phyloP scores from a whole-genome alignment of 2,888 invertebrate genomes.

The Leptinotarsa haldemani region DNA sequence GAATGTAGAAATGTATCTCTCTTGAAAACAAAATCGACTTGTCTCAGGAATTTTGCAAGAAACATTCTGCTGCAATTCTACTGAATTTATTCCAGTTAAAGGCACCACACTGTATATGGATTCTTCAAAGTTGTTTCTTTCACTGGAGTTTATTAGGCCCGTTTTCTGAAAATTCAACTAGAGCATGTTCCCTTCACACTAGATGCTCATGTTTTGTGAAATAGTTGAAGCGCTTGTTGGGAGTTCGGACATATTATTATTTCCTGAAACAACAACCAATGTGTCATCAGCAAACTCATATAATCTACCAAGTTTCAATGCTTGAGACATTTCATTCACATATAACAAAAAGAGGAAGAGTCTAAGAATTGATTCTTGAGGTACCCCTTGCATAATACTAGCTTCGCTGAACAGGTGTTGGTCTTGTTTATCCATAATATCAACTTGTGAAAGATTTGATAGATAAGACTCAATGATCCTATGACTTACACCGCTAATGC shows the following conservation, averaged over 20 bases:
- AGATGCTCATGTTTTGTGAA: background rate
- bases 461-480: background rate
- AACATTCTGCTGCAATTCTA: too few relatives aligned
- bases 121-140: too few relatives aligned
- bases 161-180: too few relatives aligned
- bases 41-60: too few relatives aligned
- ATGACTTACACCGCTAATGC: background rate
- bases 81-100: too few relatives aligned
- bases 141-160: too few relatives aligned
- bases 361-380: conserved; percentile 15
- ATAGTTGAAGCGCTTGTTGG: conserved; percentile 11
- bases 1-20: too few relatives aligned
- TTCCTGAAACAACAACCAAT: conserved; percentile 10
- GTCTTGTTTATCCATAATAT: background rate
- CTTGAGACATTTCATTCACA: conserved; percentile 10
- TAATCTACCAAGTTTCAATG: background rate
- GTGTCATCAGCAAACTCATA: conserved; percentile 18
- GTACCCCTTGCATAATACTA: conserved; percentile 3
- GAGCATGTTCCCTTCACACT: too few relatives aligned
- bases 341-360: background rate
- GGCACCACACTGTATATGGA: too few relatives aligned
- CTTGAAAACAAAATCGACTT: too few relatives aligned
- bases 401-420: conserved; percentile 4
- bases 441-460: background rate
- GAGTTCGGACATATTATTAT: conserved; percentile 12